Percentiles rank a stretch among this genome's conserved stretches.
Conservation (phyloP, 2,113 vertebrate genomes). For the Chionodraco myersi region DNA sequence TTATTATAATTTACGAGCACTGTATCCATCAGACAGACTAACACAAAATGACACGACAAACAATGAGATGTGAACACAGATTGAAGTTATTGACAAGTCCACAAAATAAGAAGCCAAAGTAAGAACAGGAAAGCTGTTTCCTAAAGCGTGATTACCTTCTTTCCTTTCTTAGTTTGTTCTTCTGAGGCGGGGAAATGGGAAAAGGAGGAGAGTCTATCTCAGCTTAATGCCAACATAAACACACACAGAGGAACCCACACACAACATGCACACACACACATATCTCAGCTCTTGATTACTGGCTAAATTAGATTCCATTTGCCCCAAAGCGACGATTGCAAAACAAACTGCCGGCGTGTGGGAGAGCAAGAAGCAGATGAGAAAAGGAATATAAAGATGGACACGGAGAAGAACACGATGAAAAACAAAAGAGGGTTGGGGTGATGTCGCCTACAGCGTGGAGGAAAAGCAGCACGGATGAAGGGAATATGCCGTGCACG, state of each 20-base stretch:
- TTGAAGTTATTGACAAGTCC: not conserved
- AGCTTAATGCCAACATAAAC: conserved; percentile 48
- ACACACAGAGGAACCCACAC: conserved; percentile 16
- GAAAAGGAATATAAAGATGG: conserved; percentile 25
- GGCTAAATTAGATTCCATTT: conserved; percentile 66
- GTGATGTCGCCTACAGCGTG: not conserved
- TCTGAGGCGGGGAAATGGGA: conserved; percentile 9
- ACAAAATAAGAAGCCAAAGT: not conserved
- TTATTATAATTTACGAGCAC: not conserved
- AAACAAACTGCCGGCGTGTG: conserved; percentile 51
- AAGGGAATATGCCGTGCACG: conserved; percentile 2
- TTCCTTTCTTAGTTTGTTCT: conserved; percentile 15
- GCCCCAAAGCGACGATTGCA: conserved; percentile 37
- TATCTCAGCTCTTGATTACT: conserved; percentile 63
- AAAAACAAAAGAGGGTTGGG: conserved; percentile 15
- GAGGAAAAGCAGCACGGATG: conserved; percentile 21
- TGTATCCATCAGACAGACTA: not conserved
- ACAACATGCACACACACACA: conserved; percentile 30
- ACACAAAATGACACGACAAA: not conserved
- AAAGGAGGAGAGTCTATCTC: conserved; percentile 52
- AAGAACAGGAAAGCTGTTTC: conserved; percentile 19
- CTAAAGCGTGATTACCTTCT: conserved; percentile 20
- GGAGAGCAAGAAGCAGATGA: conserved; percentile 20
- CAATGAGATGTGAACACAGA: not conserved
- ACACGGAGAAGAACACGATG: conserved; percentile 40